Evolutionary conservation across 1,140 invertebrate species (phyloP).

Genomic region (Venustaconcha ellipsiformis): DNA sequence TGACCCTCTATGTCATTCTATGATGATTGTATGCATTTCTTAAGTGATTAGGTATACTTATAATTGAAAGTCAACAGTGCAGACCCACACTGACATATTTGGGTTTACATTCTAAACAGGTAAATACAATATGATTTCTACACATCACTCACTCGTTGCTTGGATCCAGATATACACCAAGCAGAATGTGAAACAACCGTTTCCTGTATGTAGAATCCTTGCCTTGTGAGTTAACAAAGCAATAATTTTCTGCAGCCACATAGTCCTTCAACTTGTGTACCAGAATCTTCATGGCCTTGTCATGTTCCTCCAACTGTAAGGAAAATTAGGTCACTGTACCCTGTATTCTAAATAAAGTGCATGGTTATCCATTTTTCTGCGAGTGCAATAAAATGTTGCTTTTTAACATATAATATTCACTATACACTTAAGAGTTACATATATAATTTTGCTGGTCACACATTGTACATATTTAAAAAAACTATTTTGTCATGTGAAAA

Average conservation of each 20-base stretch:
- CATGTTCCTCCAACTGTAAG: slow-evolving; percentile 71
- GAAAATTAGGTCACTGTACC: slow-evolving; percentile 1
- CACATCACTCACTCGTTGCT: slow-evolving; percentile 65
- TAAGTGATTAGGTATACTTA: background rate
- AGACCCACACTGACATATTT: background rate
- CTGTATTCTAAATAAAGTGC: too few species aligned
- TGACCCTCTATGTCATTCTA: background rate
- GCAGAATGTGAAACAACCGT: slow-evolving; percentile 69
- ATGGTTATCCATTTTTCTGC: too few species aligned
- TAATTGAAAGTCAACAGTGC: background rate
- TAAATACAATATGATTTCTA: background rate
- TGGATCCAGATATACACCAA: slow-evolving; percentile 71
- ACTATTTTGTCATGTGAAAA: too few species aligned
- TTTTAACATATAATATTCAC: too few species aligned
- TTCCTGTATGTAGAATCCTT: slow-evolving; percentile 64
- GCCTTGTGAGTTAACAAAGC: slow-evolving; percentile 68
- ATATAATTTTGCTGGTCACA: too few species aligned
- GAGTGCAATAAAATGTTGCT: too few species aligned
- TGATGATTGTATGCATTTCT: too few species aligned
- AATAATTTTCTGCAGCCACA: slow-evolving; percentile 71
- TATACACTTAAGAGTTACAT: too few species aligned
- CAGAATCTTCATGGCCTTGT: slow-evolving; percentile 72
- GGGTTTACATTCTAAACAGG: too few species aligned
- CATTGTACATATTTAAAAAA: too few species aligned
- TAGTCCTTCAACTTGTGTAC: slow-evolving; percentile 72